phyloP scores from a whole-genome alignment of 2,113 vertebrate species.

The Mystacornis crossleyi region DNA sequence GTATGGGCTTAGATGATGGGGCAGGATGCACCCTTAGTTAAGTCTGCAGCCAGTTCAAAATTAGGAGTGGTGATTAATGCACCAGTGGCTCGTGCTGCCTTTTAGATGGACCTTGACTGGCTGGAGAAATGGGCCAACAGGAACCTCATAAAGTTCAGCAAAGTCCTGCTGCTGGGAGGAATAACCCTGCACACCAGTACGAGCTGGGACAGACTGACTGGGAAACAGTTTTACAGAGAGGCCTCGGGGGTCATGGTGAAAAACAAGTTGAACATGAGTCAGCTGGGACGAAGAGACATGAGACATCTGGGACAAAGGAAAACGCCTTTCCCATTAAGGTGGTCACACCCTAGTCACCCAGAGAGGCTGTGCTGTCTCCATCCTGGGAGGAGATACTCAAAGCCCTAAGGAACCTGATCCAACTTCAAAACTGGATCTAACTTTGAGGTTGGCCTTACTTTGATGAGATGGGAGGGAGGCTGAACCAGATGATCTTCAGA shows the following conservation, averaged over 20 bases:
- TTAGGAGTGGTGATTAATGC: not conserved
- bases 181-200: not conserved
- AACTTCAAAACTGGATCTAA: not conserved
- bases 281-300: too few species aligned
- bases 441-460: conserved; percentile 11
- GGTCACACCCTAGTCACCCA: not conserved
- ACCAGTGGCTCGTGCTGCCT: not conserved
- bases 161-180: not conserved
- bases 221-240: not conserved
- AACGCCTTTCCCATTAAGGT: not conserved
- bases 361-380: not conserved
- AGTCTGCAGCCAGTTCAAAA: not conserved
- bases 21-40: not conserved
- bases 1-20: not conserved
- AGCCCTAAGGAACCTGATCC: not conserved
- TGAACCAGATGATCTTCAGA: not conserved
- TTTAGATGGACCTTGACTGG: not conserved
- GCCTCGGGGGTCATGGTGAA: not conserved
- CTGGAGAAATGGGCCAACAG: not conserved
- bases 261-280: not conserved
- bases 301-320: not conserved
- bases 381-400: not conserved
- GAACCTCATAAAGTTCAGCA: not conserved
- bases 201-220: not conserved
- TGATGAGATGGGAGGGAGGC: not conserved